phyloP scores from a whole-genome alignment of 2,113 vertebrate genomes.

The Chascanopsetta lugubris region DNA sequence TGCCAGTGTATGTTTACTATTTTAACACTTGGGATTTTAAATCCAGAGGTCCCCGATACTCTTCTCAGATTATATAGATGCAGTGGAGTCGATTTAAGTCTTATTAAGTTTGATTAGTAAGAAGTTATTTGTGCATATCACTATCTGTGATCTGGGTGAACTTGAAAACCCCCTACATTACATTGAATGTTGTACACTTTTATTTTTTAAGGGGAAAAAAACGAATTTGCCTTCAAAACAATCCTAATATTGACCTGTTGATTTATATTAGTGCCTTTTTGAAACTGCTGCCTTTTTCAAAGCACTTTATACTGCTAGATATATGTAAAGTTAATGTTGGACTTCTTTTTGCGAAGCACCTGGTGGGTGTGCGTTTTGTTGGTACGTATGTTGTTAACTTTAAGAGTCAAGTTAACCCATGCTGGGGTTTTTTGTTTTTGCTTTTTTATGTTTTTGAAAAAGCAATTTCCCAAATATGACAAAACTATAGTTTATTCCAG shows the following conservation, averaged over 20 bases:
- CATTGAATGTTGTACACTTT: slow-evolving; percentile 34
- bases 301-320: slow-evolving; percentile 75
- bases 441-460: too few species aligned
- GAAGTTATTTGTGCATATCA: slow-evolving; percentile 26
- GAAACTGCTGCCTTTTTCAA: slow-evolving; percentile 76
- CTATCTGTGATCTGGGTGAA: slow-evolving; percentile 22
- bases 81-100: slow-evolving; percentile 34
- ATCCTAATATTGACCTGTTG: slow-evolving; percentile 51
- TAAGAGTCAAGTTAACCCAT: slow-evolving; percentile 27
- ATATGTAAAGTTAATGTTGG: slow-evolving; percentile 41
- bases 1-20: slow-evolving; percentile 29
- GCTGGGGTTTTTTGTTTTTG: slow-evolving; percentile 24
- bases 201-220: background rate
- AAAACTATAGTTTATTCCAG: slow-evolving; percentile 5
- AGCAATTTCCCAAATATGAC: slow-evolving; percentile 32
- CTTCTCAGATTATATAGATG: slow-evolving; percentile 23
- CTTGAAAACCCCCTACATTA: slow-evolving; percentile 19
- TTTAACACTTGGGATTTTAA: slow-evolving; percentile 27
- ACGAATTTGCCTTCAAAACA: slow-evolving; percentile 62
- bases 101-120: slow-evolving; percentile 13
- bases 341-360: slow-evolving; percentile 41
- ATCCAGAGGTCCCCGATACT: slow-evolving; percentile 20
- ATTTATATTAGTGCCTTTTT: slow-evolving; percentile 77
- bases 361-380: slow-evolving; percentile 48
- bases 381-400: slow-evolving; percentile 41